Conservation (phyloP, 2,113 vertebrate species). For the Colistium nudipinnis region DNA sequence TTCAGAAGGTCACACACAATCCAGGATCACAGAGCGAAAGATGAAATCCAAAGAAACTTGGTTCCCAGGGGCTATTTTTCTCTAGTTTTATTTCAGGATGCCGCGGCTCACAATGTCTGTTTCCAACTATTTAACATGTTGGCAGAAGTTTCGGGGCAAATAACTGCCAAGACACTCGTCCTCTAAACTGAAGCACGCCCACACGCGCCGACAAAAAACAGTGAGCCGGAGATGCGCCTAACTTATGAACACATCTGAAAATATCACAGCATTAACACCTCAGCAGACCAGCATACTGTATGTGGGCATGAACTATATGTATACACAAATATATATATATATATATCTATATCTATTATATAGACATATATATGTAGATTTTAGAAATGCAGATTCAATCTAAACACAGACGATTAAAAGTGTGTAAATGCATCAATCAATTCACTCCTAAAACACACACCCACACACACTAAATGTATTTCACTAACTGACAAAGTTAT, state of each 20-base stretch:
- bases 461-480: too few species aligned
- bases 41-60: neutral
- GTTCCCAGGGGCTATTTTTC: neutral
- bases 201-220: neutral
- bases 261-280: constrained; percentile 20
- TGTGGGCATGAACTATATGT: neutral
- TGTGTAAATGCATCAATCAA: neutral
- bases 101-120: neutral
- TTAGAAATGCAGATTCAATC: too few species aligned
- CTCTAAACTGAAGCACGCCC: constrained; percentile 31
- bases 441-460: neutral
- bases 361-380: too few species aligned
- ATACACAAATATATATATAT: neutral
- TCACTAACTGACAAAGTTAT: too few species aligned
- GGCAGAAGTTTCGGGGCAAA: constrained; percentile 38
- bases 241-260: constrained; percentile 24
- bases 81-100: neutral
- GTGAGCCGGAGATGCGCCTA: constrained; percentile 4
- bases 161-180: constrained; percentile 40
- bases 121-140: constrained; percentile 47
- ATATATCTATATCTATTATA: neutral
- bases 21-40: neutral
- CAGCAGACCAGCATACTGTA: constrained; percentile 7
- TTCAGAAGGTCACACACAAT: constrained; percentile 3
- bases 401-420: too few species aligned